Evolutionary conservation across 2,113 vertebrate species (phyloP).

Genomic region (Puntigrus tetrazona): DNA sequence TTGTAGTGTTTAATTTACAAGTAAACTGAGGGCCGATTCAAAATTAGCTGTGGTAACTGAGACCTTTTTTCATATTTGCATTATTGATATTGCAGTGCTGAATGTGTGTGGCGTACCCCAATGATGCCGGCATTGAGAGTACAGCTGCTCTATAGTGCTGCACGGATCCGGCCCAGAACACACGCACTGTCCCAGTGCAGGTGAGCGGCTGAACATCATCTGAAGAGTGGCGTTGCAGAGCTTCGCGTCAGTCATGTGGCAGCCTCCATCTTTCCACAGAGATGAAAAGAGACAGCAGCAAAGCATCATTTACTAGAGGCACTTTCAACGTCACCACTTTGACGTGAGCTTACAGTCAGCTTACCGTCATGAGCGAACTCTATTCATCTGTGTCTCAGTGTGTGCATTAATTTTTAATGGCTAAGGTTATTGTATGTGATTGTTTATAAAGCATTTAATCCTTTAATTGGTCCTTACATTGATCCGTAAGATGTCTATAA

Average conservation of each 20-base stretch:
- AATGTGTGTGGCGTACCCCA: constrained; percentile 73
- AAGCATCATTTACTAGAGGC: constrained; percentile 59
- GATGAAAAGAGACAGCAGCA: constrained; percentile 55
- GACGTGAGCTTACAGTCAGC: background rate
- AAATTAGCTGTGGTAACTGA: background rate
- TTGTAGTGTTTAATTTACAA: too few relatives aligned
- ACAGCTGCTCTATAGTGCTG: constrained; percentile 69
- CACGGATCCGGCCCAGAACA: constrained; percentile 76
- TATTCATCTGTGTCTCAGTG: background rate
- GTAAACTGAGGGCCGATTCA: background rate
- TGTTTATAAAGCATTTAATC: background rate
- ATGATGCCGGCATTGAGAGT: constrained; percentile 69
- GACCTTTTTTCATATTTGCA: background rate
- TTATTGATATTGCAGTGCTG: constrained; percentile 27
- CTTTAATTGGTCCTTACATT: background rate
- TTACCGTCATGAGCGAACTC: background rate
- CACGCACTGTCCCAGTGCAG: constrained; percentile 76
- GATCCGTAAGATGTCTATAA: background rate
- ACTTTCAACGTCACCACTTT: constrained; percentile 14
- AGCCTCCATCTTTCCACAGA: constrained; percentile 76
- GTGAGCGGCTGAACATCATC: constrained; percentile 69
- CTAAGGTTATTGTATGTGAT: background rate
- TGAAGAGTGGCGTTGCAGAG: constrained; percentile 79
- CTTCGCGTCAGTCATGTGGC: constrained; percentile 73
- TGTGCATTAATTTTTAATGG: background rate